These are phyloP conservation scores for Cochlearius cochlearius DNA, from an alignment of 2,113 vertebrate species.

Conservation along the genomic window DNA sequence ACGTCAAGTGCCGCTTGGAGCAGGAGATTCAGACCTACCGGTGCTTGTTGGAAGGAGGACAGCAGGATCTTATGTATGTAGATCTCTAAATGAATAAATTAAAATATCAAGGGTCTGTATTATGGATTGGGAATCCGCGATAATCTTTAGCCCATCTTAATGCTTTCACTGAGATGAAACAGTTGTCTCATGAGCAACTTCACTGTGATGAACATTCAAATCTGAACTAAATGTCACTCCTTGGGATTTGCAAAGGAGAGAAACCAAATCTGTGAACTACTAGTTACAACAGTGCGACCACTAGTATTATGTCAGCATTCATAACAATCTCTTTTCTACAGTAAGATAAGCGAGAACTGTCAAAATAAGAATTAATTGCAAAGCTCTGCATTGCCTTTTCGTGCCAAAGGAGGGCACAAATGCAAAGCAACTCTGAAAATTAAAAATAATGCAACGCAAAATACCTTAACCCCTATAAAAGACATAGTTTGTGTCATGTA, in stretches of 20 bases:
- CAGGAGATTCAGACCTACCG: constrained; percentile 85
- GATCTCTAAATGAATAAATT: not conserved
- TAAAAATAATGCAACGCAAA: not conserved
- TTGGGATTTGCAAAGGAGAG: not conserved
- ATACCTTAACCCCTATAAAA: not conserved
- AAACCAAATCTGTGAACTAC: not conserved
- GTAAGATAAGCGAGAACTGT: not conserved
- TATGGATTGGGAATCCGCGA: not conserved
- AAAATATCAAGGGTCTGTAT: not conserved
- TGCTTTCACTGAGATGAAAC: not conserved
- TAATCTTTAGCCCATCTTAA: not conserved
- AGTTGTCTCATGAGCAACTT: not conserved
- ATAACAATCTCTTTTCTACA: not conserved
- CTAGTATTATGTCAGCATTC: not conserved
- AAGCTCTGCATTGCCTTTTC: not conserved
- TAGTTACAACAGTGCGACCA: not conserved
- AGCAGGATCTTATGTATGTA: constrained; percentile 67
- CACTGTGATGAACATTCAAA: not conserved
- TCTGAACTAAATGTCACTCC: not conserved
- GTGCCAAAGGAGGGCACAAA: not conserved
- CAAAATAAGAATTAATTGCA: not conserved
- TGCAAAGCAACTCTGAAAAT: not conserved
- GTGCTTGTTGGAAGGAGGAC: constrained; percentile 78
- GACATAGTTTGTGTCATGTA: not conserved
- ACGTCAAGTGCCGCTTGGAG: constrained; percentile 85